phyloP scores from a whole-genome alignment of 2,888 invertebrate species.

The Philaethria dido region DNA sequence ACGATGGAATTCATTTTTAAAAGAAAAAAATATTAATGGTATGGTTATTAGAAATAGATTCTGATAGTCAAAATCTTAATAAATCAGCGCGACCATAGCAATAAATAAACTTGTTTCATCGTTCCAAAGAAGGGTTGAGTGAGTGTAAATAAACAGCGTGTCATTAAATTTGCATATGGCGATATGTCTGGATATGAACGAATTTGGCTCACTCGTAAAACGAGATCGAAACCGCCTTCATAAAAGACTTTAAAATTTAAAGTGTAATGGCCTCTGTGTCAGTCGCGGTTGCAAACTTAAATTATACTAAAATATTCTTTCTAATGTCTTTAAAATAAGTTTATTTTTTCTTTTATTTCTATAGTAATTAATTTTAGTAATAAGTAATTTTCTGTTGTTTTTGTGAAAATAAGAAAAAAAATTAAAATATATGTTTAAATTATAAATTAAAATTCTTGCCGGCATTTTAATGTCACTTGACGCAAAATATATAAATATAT shows the following conservation, averaged over 20 bases:
- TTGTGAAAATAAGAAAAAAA: not conserved
- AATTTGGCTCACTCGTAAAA: slow-evolving; percentile 59
- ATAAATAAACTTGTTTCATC: slow-evolving; percentile 51
- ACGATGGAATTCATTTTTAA: slow-evolving; percentile 30
- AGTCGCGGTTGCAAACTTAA: slow-evolving; percentile 8
- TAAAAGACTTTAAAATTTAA: slow-evolving; percentile 51
- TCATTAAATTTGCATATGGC: slow-evolving; percentile 70
- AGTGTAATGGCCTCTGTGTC: slow-evolving; percentile 52
- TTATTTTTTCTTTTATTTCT: not conserved
- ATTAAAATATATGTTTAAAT: too few species aligned
- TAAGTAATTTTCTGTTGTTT: not conserved
- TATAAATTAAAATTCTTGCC: too few species aligned
- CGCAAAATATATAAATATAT: not conserved
- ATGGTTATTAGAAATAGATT: slow-evolving; percentile 40
- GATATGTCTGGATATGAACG: slow-evolving; percentile 62
- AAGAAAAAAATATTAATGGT: slow-evolving; percentile 32
- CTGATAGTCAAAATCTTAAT: slow-evolving; percentile 42
- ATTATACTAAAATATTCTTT: slow-evolving; percentile 7
- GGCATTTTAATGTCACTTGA: not conserved
- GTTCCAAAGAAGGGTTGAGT: slow-evolving; percentile 53
- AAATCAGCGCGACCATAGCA: slow-evolving; percentile 48
- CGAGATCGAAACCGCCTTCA: slow-evolving; percentile 56
- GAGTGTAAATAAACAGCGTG: slow-evolving; percentile 64
- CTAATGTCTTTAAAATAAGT: not conserved
- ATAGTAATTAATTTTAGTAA: slow-evolving; percentile 13